A percentile compares a stretch with the other conserved stretches of the same genome.
phyloP scores from a whole-genome alignment of 2,113 vertebrate species.

The Corythaixoides concolor region DNA sequence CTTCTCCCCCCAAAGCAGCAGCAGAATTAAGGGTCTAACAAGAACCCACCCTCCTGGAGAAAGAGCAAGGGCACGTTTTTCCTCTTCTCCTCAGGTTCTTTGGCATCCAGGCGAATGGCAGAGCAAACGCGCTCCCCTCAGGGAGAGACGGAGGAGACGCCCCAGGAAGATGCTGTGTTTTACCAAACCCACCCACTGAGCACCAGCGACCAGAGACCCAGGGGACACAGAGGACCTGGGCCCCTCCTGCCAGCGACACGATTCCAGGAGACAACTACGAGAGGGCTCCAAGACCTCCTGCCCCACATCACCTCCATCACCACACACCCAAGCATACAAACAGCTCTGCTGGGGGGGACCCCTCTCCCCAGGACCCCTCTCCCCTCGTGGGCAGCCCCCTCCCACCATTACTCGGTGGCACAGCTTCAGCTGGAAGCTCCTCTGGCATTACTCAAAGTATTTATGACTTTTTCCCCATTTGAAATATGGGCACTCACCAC shows the following conservation, averaged over 20 bases:
- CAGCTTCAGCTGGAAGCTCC: constrained; percentile 32
- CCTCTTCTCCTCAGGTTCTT: neutral
- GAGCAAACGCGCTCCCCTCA: accelerated
- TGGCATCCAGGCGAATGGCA: neutral
- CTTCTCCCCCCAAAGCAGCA: neutral
- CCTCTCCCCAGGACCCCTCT: neutral
- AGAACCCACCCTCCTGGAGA: neutral
- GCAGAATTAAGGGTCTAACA: neutral
- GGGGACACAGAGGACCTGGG: neutral
- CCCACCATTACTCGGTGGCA: neutral
- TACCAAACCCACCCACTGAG: neutral
- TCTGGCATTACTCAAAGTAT: constrained; percentile 20
- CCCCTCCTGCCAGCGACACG: accelerated
- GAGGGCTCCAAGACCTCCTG: accelerated
- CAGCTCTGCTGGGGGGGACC: accelerated
- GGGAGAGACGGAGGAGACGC: accelerated
- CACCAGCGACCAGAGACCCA: neutral
- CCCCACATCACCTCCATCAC: accelerated
- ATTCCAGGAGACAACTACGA: neutral
- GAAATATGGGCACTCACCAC: constrained; percentile 39
- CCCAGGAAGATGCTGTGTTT: neutral
- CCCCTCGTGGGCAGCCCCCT: neutral
- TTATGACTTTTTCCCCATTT: constrained; percentile 44
- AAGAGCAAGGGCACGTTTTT: neutral
- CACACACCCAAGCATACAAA: accelerated